A percentile compares a stretch with the other conserved stretches of the same genome.
Evolutionary conservation across 2,113 vertebrate genomes (phyloP).

Genomic region (Ceyx margarethae): DNA sequence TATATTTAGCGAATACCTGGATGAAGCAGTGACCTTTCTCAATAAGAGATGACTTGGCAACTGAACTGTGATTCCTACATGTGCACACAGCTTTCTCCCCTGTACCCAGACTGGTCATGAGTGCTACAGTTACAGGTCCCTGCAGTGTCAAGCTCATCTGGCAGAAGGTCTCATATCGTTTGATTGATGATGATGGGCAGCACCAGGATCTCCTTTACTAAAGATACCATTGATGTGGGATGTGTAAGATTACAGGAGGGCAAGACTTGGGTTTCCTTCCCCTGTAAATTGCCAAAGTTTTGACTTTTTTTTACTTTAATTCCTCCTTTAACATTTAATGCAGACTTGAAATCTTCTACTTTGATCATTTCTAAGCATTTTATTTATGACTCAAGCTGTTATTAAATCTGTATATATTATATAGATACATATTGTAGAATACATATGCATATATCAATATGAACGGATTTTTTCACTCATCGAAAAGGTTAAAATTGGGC

Average conservation of each 20-base stretch:
- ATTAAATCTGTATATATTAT: not conserved
- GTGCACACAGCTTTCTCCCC: not conserved
- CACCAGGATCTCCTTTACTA: not conserved
- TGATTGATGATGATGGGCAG: not conserved
- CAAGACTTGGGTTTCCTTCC: not conserved
- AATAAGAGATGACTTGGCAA: not conserved
- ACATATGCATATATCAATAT: not conserved
- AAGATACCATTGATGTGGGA: not conserved
- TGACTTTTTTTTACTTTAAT: not conserved
- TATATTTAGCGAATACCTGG: conserved; percentile 50
- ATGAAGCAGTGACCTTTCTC: conserved; percentile 18
- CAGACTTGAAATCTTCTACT: not conserved
- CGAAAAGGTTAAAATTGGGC: not conserved
- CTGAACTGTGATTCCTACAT: not conserved
- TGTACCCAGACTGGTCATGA: not conserved
- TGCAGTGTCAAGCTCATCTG: not conserved
- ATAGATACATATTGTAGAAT: not conserved
- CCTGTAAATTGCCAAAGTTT: not conserved
- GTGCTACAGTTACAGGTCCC: fast-evolving
- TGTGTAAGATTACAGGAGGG: not conserved
- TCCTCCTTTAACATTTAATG: not conserved
- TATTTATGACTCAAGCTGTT: not conserved
- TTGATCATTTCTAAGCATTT: not conserved
- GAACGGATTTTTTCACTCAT: not conserved
- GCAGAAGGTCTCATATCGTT: not conserved